Conservation (phyloP, 2,797 vertebrate species). For the Danio tinwini region DNA sequence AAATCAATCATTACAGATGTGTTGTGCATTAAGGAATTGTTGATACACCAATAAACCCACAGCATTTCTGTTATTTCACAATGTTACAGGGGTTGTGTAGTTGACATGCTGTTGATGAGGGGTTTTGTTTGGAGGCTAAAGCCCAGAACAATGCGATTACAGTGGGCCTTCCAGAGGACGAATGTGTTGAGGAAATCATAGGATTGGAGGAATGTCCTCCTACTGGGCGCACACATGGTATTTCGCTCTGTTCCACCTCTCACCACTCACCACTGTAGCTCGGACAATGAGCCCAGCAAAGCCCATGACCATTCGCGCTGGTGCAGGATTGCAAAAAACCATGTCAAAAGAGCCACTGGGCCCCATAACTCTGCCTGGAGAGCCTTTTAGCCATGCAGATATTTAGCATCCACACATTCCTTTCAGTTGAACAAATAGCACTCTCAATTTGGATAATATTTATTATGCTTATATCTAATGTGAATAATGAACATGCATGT, state of each 20-base stretch:
- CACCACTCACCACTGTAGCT: conserved; percentile 69
- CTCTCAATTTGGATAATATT: conserved; percentile 16
- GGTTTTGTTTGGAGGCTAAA: conserved; percentile 67
- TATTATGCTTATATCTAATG: conserved; percentile 2
- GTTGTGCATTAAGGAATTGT: not conserved
- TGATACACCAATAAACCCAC: conserved; percentile 9
- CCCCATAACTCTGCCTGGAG: conserved; percentile 60
- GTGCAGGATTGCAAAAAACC: conserved; percentile 71
- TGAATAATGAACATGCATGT: conserved; percentile 52
- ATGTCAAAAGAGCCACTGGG: conserved; percentile 70
- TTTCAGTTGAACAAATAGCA: conserved; percentile 27
- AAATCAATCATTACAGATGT: conserved; percentile 10
- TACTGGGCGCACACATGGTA: conserved; percentile 88
- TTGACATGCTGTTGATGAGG: conserved; percentile 71
- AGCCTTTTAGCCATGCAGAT: conserved; percentile 41
- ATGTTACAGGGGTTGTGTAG: conserved; percentile 48
- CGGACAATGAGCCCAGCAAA: conserved; percentile 65
- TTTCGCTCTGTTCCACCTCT: conserved; percentile 73
- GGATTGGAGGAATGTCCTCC: conserved; percentile 89
- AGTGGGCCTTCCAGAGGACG: conserved; percentile 74
- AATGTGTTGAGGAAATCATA: conserved; percentile 83
- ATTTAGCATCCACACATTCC: conserved; percentile 49
- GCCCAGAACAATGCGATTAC: conserved; percentile 76
- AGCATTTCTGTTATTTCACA: conserved; percentile 32
- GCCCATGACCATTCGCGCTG: conserved; percentile 72